Conservation (phyloP, 2,797 vertebrate genomes). For the Scolopax bukidnonensis region DNA sequence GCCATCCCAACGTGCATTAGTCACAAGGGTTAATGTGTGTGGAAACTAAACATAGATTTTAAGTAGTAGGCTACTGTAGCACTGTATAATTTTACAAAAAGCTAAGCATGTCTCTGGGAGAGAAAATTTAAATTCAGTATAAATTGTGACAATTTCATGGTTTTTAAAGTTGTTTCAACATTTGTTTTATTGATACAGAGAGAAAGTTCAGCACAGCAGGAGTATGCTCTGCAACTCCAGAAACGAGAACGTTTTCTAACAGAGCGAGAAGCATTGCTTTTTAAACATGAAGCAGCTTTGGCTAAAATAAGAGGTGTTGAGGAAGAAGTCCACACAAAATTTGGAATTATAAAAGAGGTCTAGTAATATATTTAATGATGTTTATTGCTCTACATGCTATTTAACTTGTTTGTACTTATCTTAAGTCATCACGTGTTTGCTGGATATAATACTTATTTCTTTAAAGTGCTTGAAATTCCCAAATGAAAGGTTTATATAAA, state of each 20-base stretch:
- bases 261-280: conserved; percentile 80
- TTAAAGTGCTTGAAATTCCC: background rate
- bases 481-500: background rate
- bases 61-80: background rate
- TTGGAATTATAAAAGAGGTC: conserved; percentile 80
- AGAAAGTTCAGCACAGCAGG: conserved; percentile 83
- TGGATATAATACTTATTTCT: background rate
- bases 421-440: background rate
- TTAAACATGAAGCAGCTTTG: conserved; percentile 81
- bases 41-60: background rate
- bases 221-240: conserved; percentile 82
- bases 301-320: conserved; percentile 81
- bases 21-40: background rate
- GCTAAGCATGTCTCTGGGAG: background rate
- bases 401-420: background rate
- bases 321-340: conserved; percentile 79
- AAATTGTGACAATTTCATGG: background rate
- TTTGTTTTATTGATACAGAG: conserved; percentile 73
- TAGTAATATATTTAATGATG: background rate
- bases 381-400: background rate
- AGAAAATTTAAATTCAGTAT: background rate
- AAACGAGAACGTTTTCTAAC: conserved; percentile 74
- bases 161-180: background rate
- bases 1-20: fast-evolving
- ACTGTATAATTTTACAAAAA: background rate